Percentiles rank a stretch among this genome's conserved stretches.
Evolutionary conservation across 2,888 invertebrate genomes (phyloP).

Genomic region (Caenorhabditis uteleia): DNA sequence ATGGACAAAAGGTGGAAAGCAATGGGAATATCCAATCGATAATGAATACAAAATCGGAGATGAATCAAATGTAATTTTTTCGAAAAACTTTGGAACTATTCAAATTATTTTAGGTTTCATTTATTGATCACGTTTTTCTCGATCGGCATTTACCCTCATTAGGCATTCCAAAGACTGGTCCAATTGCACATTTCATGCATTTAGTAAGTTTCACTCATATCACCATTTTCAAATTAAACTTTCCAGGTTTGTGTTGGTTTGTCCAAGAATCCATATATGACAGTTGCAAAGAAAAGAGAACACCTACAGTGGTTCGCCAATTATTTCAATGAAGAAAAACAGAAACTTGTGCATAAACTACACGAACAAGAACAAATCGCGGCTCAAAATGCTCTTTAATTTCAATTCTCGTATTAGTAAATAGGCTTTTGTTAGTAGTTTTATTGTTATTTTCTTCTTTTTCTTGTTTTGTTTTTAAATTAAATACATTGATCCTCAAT

Average conservation of each 20-base stretch:
- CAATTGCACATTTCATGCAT: slow-evolving; percentile 95
- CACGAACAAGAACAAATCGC: slow-evolving; percentile 55
- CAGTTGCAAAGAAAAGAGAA: slow-evolving; percentile 84
- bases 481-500: background rate
- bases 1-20: slow-evolving; percentile 91
- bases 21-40: slow-evolving; percentile 96
- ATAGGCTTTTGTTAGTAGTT: slow-evolving; percentile 1
- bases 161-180: slow-evolving; percentile 87
- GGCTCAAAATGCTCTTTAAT: slow-evolving; percentile 40
- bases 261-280: slow-evolving; percentile 90
- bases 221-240: background rate
- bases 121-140: slow-evolving; percentile 92
- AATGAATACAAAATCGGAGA: slow-evolving; percentile 79
- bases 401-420: background rate
- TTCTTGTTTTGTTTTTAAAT: slow-evolving; percentile 4
- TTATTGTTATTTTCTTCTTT: slow-evolving; percentile 4
- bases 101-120: slow-evolving; percentile 74
- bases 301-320: slow-evolving; percentile 90
- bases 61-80: slow-evolving; percentile 71
- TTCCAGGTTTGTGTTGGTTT: slow-evolving; percentile 75
- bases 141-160: slow-evolving; percentile 80
- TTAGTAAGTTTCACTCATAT: slow-evolving; percentile 77
- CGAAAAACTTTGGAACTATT: background rate
- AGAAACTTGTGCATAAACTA: slow-evolving; percentile 47
- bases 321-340: slow-evolving; percentile 54